Evolutionary conservation across 2,797 vertebrate genomes (phyloP).

Genomic region (Sebastes iracundus): DNA sequence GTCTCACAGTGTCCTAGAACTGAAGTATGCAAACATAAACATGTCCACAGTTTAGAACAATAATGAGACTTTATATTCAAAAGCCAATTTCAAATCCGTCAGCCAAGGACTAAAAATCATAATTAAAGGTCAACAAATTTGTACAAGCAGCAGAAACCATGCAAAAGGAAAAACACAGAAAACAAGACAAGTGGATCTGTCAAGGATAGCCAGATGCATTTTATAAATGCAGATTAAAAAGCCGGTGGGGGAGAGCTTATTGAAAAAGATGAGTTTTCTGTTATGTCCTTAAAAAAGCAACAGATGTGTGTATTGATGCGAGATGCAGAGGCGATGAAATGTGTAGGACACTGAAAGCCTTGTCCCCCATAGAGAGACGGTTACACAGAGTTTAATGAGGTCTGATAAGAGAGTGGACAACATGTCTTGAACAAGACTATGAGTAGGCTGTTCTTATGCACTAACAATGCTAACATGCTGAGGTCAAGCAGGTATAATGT

Average conservation of each 20-base stretch:
- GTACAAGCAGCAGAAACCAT: neutral
- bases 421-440: neutral
- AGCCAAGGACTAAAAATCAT: conserved; percentile 31
- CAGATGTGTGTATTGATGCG: neutral
- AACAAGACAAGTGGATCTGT: conserved; percentile 21
- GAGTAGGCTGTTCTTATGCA: neutral
- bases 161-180: conserved; percentile 9
- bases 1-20: neutral
- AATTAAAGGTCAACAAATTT: conserved; percentile 55
- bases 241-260: neutral
- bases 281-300: neutral
- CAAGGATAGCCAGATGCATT: conserved; percentile 9
- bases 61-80: conserved; percentile 6
- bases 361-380: neutral
- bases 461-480: neutral
- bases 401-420: neutral
- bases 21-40: neutral
- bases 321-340: neutral
- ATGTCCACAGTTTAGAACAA: neutral
- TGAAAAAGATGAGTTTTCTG: conserved; percentile 34
- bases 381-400: neutral
- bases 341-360: neutral
- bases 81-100: conserved; percentile 22
- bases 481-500: neutral
- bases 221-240: conserved; percentile 50